phyloP scores from a whole-genome alignment of 2,888 invertebrate species.

The Noctua pronuba region DNA sequence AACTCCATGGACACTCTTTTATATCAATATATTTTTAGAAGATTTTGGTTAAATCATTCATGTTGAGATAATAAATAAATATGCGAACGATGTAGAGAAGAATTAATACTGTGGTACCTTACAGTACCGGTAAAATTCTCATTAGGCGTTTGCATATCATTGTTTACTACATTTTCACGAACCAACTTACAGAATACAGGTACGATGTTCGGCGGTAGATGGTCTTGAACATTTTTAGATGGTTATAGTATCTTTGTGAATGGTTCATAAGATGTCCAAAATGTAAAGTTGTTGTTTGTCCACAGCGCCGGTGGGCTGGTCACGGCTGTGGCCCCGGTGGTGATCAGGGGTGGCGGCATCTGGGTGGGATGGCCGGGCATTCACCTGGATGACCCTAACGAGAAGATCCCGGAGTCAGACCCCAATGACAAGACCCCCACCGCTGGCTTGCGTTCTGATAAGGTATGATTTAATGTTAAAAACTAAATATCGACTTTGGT shows the following conservation, averaged over 20 bases:
- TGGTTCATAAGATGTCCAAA: background rate
- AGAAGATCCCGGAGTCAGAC: conserved; percentile 96
- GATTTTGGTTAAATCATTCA: no score
- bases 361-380: conserved; percentile 98
- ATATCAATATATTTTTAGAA: no score
- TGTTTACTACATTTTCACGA: background rate
- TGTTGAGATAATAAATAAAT: no score
- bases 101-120: background rate
- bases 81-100: no score
- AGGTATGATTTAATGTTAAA: conserved; percentile 87
- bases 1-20: no score
- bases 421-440: conserved; percentile 96
- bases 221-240: background rate
- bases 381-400: conserved; percentile 94
- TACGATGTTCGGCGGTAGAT: background rate
- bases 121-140: background rate
- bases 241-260: background rate
- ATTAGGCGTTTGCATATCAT: background rate
- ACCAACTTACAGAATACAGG: no score
- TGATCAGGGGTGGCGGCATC: conserved; percentile 95
- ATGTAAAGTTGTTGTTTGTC: conserved; percentile 21
- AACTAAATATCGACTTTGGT: background rate
- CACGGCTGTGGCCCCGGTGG: conserved; percentile 97
- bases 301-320: conserved; percentile 96
- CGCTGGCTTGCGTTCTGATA: conserved; percentile 95